Evolutionary conservation across 2,888 invertebrate species (phyloP).

Genomic region (Aspidiotus destructor): DNA sequence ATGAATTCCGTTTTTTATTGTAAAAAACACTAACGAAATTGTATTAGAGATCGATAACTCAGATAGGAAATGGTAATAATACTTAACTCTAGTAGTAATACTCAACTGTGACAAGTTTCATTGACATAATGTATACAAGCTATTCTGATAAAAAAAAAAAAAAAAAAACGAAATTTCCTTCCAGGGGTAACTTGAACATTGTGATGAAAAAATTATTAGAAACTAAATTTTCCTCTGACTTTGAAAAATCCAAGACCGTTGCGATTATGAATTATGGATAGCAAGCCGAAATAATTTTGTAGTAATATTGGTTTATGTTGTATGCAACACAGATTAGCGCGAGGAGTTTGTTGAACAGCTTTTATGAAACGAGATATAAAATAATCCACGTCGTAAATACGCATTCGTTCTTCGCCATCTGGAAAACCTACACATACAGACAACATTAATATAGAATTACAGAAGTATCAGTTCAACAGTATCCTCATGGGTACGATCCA

Average conservation of each 20-base stretch:
- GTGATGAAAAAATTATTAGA: conserved; percentile 44
- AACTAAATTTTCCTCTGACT: conserved; percentile 75
- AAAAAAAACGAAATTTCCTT: too few species aligned
- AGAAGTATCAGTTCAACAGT: neutral
- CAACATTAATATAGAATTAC: neutral
- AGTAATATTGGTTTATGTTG: conserved; percentile 62
- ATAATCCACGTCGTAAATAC: conserved; percentile 52
- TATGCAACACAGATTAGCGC: conserved; percentile 47
- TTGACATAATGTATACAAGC: too few species aligned
- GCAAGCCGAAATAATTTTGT: conserved; percentile 68
- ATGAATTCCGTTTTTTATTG: too few species aligned
- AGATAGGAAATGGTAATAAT: too few species aligned
- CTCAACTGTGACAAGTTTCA: too few species aligned
- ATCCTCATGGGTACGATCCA: too few species aligned
- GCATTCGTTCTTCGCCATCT: conserved; percentile 39
- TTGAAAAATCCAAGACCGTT: conserved; percentile 77
- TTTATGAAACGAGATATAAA: conserved; percentile 51
- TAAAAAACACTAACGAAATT: too few species aligned
- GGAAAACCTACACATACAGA: neutral
- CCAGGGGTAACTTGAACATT: neutral
- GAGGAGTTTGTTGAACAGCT: conserved; percentile 44
- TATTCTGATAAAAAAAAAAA: too few species aligned
- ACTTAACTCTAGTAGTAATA: too few species aligned
- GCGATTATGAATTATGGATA: conserved; percentile 71
- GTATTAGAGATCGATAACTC: too few species aligned